Percentiles rank a stretch among this genome's conserved stretches.
These are phyloP conservation scores for Apostichopus parvimensis DNA, from an alignment of 35 echinoderm and acorn worm genomes.

Conservation along the genomic window DNA sequence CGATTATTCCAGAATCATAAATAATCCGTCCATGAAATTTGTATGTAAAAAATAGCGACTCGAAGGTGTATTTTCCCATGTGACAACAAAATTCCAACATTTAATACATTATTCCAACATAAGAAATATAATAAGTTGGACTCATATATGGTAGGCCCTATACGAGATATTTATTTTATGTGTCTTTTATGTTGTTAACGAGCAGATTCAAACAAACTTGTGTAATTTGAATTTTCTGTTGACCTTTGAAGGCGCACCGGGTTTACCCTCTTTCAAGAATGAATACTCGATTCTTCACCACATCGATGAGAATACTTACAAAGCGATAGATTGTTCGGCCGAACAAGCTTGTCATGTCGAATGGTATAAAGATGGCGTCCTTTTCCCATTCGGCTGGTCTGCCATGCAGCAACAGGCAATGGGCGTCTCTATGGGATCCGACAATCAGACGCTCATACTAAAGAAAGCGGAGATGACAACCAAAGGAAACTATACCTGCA, in stretches of 20 bases:
- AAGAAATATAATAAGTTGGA: too few relatives aligned
- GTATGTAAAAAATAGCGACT: too few relatives aligned
- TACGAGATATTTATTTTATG: too few relatives aligned
- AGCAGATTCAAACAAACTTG: too few relatives aligned
- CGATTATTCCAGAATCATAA: too few relatives aligned
- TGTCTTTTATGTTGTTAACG: too few relatives aligned
- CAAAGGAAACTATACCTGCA: slow-evolving; percentile 35
- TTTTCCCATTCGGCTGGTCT: slow-evolving; percentile 25
- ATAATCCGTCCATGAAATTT: too few relatives aligned
- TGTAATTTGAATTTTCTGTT: too few relatives aligned
- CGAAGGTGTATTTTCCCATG: too few relatives aligned
- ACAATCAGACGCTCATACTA: slow-evolving; percentile 28
- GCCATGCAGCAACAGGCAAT: neutral
- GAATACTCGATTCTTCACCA: neutral
- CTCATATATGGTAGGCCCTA: too few relatives aligned
- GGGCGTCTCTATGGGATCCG: neutral
- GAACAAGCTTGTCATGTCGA: neutral
- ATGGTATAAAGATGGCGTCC: slow-evolving; percentile 41
- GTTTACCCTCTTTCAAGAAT: slow-evolving; percentile 8
- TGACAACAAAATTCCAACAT: too few relatives aligned
- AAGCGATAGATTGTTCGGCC: slow-evolving; percentile 29
- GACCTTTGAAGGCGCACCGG: neutral
- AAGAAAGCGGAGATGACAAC: slow-evolving; percentile 24
- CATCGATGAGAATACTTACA: slow-evolving; percentile 48
- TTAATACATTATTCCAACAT: too few relatives aligned